These are phyloP conservation scores for Trissolcus japonicus DNA, from an alignment of 2,888 invertebrate genomes.

Conservation along the genomic window DNA sequence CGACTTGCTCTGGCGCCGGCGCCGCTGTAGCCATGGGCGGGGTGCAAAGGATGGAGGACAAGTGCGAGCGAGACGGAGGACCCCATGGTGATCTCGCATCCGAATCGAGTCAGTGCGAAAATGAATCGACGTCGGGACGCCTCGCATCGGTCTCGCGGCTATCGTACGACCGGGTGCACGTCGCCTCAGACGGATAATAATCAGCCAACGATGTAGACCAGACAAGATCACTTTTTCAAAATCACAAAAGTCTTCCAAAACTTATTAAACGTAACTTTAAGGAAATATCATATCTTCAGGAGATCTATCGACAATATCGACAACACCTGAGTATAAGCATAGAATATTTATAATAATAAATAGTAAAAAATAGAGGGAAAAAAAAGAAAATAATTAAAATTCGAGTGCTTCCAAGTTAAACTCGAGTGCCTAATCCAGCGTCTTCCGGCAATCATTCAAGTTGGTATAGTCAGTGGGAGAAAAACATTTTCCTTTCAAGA, in stretches of 20 bases:
- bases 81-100: slow-evolving; percentile 57
- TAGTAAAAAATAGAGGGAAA: slow-evolving; percentile 10
- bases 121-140: slow-evolving; percentile 71
- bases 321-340: slow-evolving; percentile 22
- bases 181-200: slow-evolving; percentile 22
- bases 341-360: slow-evolving; percentile 15
- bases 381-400: neutral
- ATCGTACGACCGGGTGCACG: slow-evolving; percentile 43
- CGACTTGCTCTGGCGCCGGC: slow-evolving; percentile 73
- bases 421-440: slow-evolving; percentile 71
- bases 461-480: neutral
- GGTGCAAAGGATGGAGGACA: slow-evolving; percentile 20
- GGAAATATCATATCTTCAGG: slow-evolving; percentile 37
- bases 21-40: slow-evolving; percentile 59
- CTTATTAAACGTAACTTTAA: neutral
- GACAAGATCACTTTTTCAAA: slow-evolving; percentile 53
- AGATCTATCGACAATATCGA: slow-evolving; percentile 17
- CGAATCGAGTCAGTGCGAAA: slow-evolving; percentile 67
- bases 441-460: slow-evolving; percentile 63
- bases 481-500: slow-evolving; percentile 32
- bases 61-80: slow-evolving; percentile 51
- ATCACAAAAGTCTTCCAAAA: slow-evolving; percentile 75
- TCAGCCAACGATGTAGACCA: slow-evolving; percentile 58
- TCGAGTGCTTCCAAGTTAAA: slow-evolving; percentile 28
- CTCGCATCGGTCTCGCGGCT: slow-evolving; percentile 63